phyloP scores from a whole-genome alignment of 2,888 invertebrate genomes.

The Chymomyza procnemis region DNA sequence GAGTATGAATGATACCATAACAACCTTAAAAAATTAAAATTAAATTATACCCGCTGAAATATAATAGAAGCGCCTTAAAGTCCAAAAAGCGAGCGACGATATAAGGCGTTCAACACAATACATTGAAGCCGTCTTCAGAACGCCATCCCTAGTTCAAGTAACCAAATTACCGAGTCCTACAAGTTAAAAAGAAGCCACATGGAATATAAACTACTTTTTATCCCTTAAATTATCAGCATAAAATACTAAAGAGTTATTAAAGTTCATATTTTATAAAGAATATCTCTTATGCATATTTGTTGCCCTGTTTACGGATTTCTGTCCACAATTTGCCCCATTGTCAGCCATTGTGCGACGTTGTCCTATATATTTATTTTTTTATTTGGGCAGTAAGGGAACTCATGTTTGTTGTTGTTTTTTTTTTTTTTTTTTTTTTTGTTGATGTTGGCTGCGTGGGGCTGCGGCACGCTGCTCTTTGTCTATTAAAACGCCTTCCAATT shows the following conservation, averaged over 20 bases:
- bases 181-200: no score
- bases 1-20: no score
- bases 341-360: conserved; percentile 51
- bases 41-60: no score
- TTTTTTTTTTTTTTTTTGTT: not conserved
- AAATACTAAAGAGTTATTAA: not conserved
- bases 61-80: no score
- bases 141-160: no score
- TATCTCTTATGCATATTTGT: conserved; percentile 22
- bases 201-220: no score
- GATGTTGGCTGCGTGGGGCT: conserved; percentile 28
- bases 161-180: no score
- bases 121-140: no score
- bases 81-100: no score
- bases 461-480: conserved; percentile 66
- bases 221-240: no score
- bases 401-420: not conserved
- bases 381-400: not conserved
- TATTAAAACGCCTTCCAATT: conserved; percentile 74
- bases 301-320: conserved; percentile 8
- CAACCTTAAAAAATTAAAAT: no score
- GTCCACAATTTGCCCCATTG: conserved; percentile 43
- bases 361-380: conserved; percentile 25
- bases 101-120: no score
- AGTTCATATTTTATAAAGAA: not conserved